Percentiles rank a stretch among this genome's conserved stretches.
These are phyloP conservation scores for Nesospiza acunhae DNA, from an alignment of 2,113 vertebrate species.

Conservation along the genomic window DNA sequence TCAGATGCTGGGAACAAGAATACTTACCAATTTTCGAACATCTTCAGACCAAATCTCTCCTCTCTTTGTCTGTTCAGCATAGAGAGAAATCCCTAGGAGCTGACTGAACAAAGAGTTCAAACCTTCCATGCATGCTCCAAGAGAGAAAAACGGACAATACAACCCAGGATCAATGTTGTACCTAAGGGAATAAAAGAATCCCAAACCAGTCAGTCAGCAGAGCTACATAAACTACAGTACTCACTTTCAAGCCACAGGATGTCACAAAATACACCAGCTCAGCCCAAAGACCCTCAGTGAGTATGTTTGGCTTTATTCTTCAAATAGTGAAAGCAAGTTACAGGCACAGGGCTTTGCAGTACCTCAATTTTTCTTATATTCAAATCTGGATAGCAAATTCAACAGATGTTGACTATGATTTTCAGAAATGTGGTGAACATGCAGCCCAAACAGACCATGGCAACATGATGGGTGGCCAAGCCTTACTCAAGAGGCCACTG, in stretches of 20 bases:
- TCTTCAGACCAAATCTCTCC: conserved; percentile 96
- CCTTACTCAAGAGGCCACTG: neutral
- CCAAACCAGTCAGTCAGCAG: neutral
- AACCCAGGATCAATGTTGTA: conserved; percentile 94
- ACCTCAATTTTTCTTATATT: neutral
- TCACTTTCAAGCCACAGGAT: neutral
- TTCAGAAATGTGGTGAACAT: neutral
- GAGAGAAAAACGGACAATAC: conserved; percentile 92
- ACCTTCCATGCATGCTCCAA: conserved; percentile 96
- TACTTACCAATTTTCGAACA: conserved; percentile 89
- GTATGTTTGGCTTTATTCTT: neutral
- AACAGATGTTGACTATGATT: neutral
- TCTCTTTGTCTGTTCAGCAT: conserved; percentile 82
- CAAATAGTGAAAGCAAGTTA: neutral
- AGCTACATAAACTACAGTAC: neutral
- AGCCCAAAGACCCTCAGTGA: neutral
- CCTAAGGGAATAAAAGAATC: conserved; percentile 69
- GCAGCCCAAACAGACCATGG: neutral
- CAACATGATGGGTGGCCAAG: neutral
- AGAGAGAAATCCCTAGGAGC: conserved; percentile 87
- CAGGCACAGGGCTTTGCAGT: neutral
- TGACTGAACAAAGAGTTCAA: conserved; percentile 87
- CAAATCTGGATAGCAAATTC: neutral
- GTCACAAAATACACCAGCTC: neutral
- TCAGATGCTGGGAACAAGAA: neutral